A percentile compares a stretch with the other conserved stretches of the same genome.
Conservation (phyloP, 2,888 invertebrate species). For the Stomorhina lunata region DNA sequence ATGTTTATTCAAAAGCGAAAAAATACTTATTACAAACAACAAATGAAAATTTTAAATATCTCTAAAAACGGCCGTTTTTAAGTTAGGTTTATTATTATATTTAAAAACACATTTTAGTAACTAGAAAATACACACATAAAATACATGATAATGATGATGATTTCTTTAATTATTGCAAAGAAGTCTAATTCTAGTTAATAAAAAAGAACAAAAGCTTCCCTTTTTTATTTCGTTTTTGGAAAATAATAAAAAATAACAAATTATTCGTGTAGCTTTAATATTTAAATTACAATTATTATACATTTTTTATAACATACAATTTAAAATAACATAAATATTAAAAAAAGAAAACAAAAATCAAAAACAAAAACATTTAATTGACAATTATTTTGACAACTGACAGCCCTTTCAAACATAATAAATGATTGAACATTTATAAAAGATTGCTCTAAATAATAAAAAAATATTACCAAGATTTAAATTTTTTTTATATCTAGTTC, state of each 20-base stretch:
- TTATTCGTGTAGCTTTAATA: slow-evolving; percentile 45
- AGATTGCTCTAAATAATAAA: too few species aligned
- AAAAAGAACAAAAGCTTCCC: slow-evolving; percentile 35
- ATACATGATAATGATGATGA: slow-evolving; percentile 1
- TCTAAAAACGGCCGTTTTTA: slow-evolving; percentile 66
- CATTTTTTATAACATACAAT: slow-evolving; percentile 7
- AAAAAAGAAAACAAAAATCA: not conserved
- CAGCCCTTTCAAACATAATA: slow-evolving; percentile 24
- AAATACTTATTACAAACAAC: not conserved
- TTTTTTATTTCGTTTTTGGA: slow-evolving; percentile 34
- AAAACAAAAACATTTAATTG: not conserved
- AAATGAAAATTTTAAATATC: slow-evolving; percentile 17
- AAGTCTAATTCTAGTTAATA: slow-evolving; percentile 23
- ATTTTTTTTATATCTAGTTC: too few species aligned
- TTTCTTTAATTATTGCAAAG: slow-evolving; percentile 50
- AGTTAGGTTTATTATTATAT: slow-evolving; percentile 50
- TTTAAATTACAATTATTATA: slow-evolving; percentile 22
- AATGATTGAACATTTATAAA: too few species aligned
- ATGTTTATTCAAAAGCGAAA: slow-evolving; percentile 41
- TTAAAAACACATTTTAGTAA: slow-evolving; percentile 4
- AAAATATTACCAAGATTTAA: too few species aligned
- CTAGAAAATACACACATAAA: slow-evolving; percentile 5
- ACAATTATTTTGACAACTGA: not conserved
- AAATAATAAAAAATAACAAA: slow-evolving; percentile 21
- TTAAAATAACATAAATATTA: not conserved